Percentiles rank a stretch among this genome's conserved stretches.
These are phyloP conservation scores for Myotis davidii DNA, from an alignment of 2,113 vertebrate species.

Conservation along the genomic window DNA sequence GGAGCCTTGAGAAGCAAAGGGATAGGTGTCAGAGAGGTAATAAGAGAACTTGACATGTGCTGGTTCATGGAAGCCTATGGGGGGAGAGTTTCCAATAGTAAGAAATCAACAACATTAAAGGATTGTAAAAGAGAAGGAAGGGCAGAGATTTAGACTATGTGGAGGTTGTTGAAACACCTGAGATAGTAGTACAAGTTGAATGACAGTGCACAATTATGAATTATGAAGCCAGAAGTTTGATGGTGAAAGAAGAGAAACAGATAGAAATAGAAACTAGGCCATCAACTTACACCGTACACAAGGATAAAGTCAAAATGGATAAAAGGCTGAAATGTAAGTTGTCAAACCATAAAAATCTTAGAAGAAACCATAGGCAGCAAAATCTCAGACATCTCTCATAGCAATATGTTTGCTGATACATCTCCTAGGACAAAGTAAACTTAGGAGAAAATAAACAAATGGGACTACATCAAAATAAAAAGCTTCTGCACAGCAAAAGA, in stretches of 20 bases:
- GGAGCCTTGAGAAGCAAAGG: background rate
- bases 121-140: background rate
- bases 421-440: no score
- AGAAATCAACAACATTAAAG: background rate
- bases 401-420: no score
- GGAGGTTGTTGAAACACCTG: background rate
- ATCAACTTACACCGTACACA: no score
- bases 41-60: background rate
- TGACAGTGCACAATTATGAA: background rate
- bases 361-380: no score
- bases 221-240: conserved; percentile 17
- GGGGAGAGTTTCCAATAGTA: background rate
- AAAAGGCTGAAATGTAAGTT: no score
- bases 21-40: background rate
- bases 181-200: conserved; percentile 17
- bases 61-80: background rate
- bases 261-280: background rate
- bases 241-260: background rate
- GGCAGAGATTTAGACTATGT: background rate
- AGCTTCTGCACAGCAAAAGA: no score
- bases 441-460: no score
- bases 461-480: no score
- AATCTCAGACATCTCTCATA: no score
- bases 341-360: no score
- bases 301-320: no score